Conservation (phyloP, 2,888 invertebrate genomes). For the Strigamia crassipes region DNA sequence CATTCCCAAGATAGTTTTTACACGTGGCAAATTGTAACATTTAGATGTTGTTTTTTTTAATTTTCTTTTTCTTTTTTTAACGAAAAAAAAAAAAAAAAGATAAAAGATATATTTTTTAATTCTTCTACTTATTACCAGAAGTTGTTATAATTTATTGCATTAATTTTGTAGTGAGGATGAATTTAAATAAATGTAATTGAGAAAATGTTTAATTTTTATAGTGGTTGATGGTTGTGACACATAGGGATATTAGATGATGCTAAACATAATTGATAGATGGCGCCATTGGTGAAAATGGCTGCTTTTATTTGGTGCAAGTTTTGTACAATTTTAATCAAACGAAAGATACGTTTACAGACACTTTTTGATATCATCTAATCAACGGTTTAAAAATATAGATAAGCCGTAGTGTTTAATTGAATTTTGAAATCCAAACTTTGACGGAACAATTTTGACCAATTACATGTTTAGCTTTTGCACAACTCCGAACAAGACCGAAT, state of each 20-base stretch:
- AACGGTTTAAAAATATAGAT: neutral
- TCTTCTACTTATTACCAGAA: neutral
- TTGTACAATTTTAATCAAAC: neutral
- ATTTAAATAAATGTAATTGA: neutral
- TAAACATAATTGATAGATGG: neutral
- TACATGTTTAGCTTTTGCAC: neutral
- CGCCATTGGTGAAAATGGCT: neutral
- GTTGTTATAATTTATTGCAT: no score
- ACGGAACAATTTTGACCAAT: neutral
- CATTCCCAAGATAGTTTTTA: neutral
- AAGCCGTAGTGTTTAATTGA: neutral
- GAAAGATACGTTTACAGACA: neutral
- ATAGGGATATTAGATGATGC: neutral
- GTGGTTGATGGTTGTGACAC: no score
- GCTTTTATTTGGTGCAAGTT: neutral
- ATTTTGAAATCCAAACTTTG: neutral
- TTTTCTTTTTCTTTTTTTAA: neutral
- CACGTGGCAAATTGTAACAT: neutral
- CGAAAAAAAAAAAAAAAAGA: no score
- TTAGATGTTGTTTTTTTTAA: neutral
- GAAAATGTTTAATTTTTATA: no score
- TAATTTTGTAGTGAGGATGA: neutral
- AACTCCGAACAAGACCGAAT: constrained; percentile 6
- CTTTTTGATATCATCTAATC: neutral
- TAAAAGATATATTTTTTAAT: neutral